These are phyloP conservation scores for Takifugu flavidus DNA, from an alignment of 2,113 vertebrate genomes.

Conservation along the genomic window DNA sequence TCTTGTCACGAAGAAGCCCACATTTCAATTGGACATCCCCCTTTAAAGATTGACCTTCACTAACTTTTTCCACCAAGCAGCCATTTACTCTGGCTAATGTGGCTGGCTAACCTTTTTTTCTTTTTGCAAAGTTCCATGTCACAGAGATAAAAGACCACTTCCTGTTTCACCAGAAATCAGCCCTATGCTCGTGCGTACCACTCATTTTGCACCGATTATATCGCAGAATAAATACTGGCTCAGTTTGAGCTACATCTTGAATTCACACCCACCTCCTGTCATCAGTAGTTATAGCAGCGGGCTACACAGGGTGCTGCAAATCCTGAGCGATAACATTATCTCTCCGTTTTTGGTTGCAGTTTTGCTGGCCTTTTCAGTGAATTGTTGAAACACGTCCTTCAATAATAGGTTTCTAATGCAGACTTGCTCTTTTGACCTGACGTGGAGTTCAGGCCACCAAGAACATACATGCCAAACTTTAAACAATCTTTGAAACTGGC, in stretches of 20 bases:
- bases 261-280: constrained; percentile 16
- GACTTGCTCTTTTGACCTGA: constrained; percentile 30
- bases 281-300: constrained; percentile 4
- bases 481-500: constrained; percentile 8
- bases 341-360: constrained; percentile 29
- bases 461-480: constrained; percentile 16
- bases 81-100: constrained; percentile 7
- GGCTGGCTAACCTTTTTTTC: constrained; percentile 29
- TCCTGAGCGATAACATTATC: constrained; percentile 1
- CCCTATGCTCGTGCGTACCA: constrained; percentile 42
- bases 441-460: constrained; percentile 4
- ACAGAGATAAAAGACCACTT: constrained; percentile 60
- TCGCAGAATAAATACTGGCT: constrained; percentile 24
- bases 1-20: constrained; percentile 45
- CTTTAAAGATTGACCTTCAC: constrained; percentile 4
- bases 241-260: constrained; percentile 20
- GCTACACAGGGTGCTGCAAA: neutral
- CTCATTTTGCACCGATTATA: constrained; percentile 21
- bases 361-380: constrained; percentile 3
- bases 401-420: constrained; percentile 42
- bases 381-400: constrained; percentile 24
- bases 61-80: neutral
- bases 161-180: constrained; percentile 66
- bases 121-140: constrained; percentile 29
- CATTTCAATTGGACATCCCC: constrained; percentile 31